phyloP scores from a whole-genome alignment of 2,113 vertebrate species.

The Hemibagrus wyckioides region DNA sequence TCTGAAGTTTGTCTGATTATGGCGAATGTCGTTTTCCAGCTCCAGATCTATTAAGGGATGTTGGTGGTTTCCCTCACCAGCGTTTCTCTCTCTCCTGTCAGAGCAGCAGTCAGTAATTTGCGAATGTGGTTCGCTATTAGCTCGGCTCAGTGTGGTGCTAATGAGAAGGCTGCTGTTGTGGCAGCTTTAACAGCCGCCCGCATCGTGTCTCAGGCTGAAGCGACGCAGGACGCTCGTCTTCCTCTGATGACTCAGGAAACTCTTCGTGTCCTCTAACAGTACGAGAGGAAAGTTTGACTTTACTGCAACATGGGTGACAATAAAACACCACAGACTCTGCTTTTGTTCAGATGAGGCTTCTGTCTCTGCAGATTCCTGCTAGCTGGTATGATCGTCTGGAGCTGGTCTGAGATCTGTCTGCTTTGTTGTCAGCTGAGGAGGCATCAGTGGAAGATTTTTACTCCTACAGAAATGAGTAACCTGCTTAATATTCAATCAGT shows the following conservation, averaged over 20 bases:
- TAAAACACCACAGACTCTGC: not conserved
- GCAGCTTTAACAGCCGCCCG: conserved; percentile 35
- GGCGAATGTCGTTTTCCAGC: not conserved
- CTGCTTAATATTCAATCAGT: not conserved
- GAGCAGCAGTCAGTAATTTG: conserved; percentile 64
- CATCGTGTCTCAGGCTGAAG: conserved; percentile 55
- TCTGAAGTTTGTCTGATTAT: not conserved
- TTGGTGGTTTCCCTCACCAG: not conserved
- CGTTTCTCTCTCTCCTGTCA: conserved; percentile 56
- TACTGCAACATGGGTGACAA: conserved; percentile 13
- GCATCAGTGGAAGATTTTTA: not conserved
- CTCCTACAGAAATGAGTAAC: not conserved
- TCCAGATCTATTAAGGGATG: not conserved
- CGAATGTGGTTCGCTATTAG: conserved; percentile 69
- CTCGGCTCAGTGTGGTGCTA: conserved; percentile 71
- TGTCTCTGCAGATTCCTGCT: not conserved
- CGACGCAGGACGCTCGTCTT: conserved; percentile 55
- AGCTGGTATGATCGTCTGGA: too few relatives aligned
- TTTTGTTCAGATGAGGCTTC: not conserved
- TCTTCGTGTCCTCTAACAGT: conserved; percentile 62
- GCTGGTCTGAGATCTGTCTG: not conserved
- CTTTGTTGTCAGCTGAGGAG: not conserved
- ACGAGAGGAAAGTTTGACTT: not conserved
- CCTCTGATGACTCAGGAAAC: conserved; percentile 70
- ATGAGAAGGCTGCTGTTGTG: conserved; percentile 72